Conservation (phyloP, 1,140 invertebrate genomes). For the Eupeodes corollae region DNA sequence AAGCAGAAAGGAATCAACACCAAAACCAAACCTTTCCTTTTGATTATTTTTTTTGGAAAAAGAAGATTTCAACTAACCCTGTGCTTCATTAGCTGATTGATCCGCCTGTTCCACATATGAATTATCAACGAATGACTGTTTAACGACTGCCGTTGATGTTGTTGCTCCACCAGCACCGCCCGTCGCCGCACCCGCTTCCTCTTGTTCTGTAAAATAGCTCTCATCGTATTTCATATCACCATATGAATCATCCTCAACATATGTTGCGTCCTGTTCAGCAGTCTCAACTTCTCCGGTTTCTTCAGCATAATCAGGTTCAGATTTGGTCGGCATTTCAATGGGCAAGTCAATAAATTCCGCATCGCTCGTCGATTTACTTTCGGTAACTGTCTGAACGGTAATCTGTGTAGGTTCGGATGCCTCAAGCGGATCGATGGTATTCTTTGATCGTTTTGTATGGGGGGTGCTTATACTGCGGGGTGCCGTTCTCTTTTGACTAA, state of each 20-base stretch:
- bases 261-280: conserved; percentile 30
- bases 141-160: conserved; percentile 30
- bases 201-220: conserved; percentile 36
- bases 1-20: too few relatives aligned
- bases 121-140: conserved; percentile 11
- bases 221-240: conserved; percentile 37
- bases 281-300: conserved; percentile 28
- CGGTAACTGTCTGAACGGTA: conserved; percentile 30
- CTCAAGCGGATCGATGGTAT: conserved; percentile 11
- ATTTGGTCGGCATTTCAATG: conserved; percentile 36
- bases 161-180: conserved; percentile 10
- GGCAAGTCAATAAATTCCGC: conserved; percentile 33
- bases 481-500: conserved; percentile 24
- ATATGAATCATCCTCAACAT: conserved; percentile 36
- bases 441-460: conserved; percentile 11
- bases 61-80: conserved; percentile 31
- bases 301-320: conserved; percentile 35
- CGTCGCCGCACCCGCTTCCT: conserved; percentile 18
- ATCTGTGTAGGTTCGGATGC: conserved; percentile 21
- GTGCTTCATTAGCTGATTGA: conserved; percentile 34
- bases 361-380: conserved; percentile 9
- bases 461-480: conserved; percentile 19
- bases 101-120: conserved; percentile 15
- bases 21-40: too few relatives aligned
- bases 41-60: too few relatives aligned